phyloP scores from a whole-genome alignment of 2,888 invertebrate genomes.

The Cinara cedri region DNA sequence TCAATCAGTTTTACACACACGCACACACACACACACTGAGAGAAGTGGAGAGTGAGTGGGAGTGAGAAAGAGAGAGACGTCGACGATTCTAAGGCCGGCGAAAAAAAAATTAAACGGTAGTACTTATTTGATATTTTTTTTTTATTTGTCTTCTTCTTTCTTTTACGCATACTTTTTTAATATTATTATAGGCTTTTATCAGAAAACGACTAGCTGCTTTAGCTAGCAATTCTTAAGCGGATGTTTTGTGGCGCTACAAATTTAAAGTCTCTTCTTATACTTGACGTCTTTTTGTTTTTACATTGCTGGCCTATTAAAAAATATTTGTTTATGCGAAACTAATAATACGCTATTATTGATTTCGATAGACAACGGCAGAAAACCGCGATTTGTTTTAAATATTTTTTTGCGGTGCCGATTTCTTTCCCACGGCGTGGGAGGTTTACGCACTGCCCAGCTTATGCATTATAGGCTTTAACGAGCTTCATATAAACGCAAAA shows the following conservation, averaged over 20 bases:
- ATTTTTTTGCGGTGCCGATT: not conserved
- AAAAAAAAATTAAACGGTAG: conserved; percentile 21
- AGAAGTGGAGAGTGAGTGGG: too few relatives aligned
- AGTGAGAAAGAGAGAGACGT: not conserved
- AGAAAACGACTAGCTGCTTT: conserved; percentile 25
- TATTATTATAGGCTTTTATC: conserved; percentile 25
- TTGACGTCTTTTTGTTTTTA: too few relatives aligned
- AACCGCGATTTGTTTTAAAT: too few relatives aligned
- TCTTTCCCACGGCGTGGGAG: not conserved
- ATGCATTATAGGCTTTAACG: not conserved
- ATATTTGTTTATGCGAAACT: too few relatives aligned
- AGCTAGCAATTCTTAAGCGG: not conserved
- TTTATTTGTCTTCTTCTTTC: not conserved
- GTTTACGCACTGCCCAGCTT: not conserved
- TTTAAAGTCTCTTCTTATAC: not conserved
- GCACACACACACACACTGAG: not conserved
- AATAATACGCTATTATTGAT: too few relatives aligned
- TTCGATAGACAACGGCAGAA: too few relatives aligned
- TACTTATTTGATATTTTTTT: conserved; percentile 31
- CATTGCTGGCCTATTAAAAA: too few relatives aligned
- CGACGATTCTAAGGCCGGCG: conserved; percentile 5
- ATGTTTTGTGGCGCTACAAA: conserved; percentile 11
- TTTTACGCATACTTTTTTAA: not conserved
- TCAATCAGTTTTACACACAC: too few relatives aligned
- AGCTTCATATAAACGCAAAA: conserved; percentile 1